A percentile compares a stretch with the other conserved stretches of the same genome.
These are phyloP conservation scores for Leptinotarsa defecta DNA, from an alignment of 1,140 invertebrate genomes.

Conservation along the genomic window DNA sequence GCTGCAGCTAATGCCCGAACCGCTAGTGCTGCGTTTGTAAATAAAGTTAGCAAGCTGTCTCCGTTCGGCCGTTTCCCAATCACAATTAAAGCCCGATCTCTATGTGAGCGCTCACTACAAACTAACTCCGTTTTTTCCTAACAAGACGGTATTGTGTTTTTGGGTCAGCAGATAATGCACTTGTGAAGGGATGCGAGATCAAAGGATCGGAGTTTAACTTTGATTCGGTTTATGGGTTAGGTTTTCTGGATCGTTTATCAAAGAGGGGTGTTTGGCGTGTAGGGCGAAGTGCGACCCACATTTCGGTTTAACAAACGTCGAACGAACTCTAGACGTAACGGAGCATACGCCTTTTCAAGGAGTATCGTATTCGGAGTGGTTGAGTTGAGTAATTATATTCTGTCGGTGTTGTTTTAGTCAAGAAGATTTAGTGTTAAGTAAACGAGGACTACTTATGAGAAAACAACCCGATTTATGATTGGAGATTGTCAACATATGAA, in stretches of 20 bases:
- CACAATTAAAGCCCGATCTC: constrained; percentile 13
- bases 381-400: too few relatives aligned
- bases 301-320: background rate
- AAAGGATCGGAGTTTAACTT: constrained; percentile 14
- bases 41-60: constrained; percentile 8
- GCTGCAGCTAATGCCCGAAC: background rate
- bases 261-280: background rate
- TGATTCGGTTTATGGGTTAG: background rate
- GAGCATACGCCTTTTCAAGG: too few relatives aligned
- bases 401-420: too few relatives aligned
- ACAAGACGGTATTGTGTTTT: constrained; percentile 21
- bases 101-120: background rate
- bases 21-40: constrained; percentile 5
- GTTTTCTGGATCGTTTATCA: constrained; percentile 8
- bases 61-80: constrained; percentile 9
- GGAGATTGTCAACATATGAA: too few relatives aligned
- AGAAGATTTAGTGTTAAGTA: too few relatives aligned
- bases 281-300: background rate
- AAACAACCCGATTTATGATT: too few relatives aligned
- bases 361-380: too few relatives aligned
- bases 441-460: too few relatives aligned
- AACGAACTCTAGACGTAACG: too few relatives aligned
- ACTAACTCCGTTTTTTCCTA: constrained; percentile 11
- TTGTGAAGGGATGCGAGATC: background rate
- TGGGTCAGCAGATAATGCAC: constrained; percentile 18